Conservation (phyloP, 2,113 vertebrate species). For the Xiphorhynchus elegans region DNA sequence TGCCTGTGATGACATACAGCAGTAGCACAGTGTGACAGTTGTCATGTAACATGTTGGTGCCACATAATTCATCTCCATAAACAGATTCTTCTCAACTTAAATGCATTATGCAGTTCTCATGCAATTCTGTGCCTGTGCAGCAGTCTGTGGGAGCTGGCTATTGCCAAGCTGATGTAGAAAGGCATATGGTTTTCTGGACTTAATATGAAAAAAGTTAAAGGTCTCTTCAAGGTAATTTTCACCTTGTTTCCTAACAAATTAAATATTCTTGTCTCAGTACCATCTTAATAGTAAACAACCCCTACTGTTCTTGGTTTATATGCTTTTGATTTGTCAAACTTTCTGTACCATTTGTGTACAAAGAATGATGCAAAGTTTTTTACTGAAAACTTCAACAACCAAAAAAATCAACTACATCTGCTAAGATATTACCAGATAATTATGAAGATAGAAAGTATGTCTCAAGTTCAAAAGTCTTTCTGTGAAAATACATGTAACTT, state of each 20-base stretch:
- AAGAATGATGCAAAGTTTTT: background rate
- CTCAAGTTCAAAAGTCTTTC: background rate
- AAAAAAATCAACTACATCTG: background rate
- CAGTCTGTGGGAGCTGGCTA: background rate
- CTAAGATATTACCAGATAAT: background rate
- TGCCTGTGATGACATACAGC: background rate
- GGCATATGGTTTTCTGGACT: background rate
- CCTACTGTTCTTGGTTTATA: background rate
- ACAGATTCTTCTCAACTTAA: background rate
- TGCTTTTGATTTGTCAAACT: background rate
- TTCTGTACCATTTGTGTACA: fast-evolving
- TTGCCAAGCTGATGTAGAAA: background rate
- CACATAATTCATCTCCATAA: fast-evolving
- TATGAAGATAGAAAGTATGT: background rate
- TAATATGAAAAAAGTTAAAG: background rate
- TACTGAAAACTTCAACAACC: background rate
- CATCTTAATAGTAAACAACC: background rate
- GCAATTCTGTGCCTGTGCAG: background rate
- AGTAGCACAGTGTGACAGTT: background rate
- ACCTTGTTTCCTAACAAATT: background rate
- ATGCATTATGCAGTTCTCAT: background rate
- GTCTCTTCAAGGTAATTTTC: background rate
- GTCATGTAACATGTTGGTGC: background rate
- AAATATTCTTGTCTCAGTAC: background rate
- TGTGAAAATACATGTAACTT: background rate